Evolutionary conservation across 2,113 vertebrate genomes (phyloP), one percentile per base, ranked within the genome.

Genomic region (Melanerpes aurifrons): DNA sequence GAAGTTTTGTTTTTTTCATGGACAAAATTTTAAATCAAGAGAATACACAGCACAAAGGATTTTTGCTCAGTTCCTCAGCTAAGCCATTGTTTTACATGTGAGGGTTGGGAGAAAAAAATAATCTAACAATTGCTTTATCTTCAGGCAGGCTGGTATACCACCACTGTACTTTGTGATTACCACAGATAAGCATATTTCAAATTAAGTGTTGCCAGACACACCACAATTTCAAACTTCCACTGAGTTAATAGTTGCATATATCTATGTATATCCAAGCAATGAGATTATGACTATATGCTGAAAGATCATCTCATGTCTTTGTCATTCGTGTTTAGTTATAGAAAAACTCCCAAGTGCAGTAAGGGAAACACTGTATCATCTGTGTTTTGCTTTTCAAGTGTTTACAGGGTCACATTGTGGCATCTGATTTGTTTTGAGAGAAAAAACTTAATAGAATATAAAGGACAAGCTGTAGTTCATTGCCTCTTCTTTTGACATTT

Each of bases 341-440:
- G 50, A 66, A 94, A 85, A 81, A 28, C 47, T 85, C 45, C 68
- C 62, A 73, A 82, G 50, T 64, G 61, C 64, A 59, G 13, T 64
- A 86, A 58, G 70, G 84, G 56, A 90, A 90, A 66, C 25, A 22
- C 40, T 82, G 29, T 64, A 31, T 87, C 5, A 29, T 82, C 48
- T 80, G 11, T 85, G 15, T 77, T 96, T 92, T 89, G 29, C n/a
- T 91, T 93, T 86, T 58, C 53, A 35, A 35, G 45, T 67, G 53
- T 56, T 87, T 37, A 47, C 2, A 3, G 31, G 45, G 17, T 45
- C 50, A 19, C 45, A 21, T 82, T 80, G 56, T 24, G 24, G 37
- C 47, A 87, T 74, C 37, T 79, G 62, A 74, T 85, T 90, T 56
- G 70, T 93, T 90, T 79, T 88, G 66, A 87, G 86, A 83, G 72